phyloP scores from a whole-genome alignment of 1,140 invertebrate species.

The Lepidostoma basale region DNA sequence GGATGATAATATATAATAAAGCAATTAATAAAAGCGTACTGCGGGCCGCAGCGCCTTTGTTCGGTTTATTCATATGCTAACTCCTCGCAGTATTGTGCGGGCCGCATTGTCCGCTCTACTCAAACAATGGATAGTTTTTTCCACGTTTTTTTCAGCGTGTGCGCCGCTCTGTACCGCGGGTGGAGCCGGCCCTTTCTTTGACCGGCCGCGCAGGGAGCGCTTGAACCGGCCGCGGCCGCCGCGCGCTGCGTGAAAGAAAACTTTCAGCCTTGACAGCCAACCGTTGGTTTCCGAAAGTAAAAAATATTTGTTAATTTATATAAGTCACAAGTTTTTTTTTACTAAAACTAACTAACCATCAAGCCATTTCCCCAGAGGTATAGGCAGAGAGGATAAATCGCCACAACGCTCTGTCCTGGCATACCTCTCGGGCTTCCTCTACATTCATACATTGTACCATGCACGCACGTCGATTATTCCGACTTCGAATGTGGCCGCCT shows the following conservation, averaged over 20 bases:
- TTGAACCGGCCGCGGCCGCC: conserved; percentile 30
- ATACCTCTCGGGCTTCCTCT: too few species aligned
- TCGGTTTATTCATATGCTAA: conserved; percentile 59
- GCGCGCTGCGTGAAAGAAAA: conserved; percentile 25
- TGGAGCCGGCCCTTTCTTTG: conserved; percentile 41
- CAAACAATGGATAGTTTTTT: conserved; percentile 46
- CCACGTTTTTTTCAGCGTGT: conserved; percentile 14
- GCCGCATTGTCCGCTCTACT: conserved; percentile 41
- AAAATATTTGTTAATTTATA: too few species aligned
- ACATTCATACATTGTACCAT: too few species aligned
- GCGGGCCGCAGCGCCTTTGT: conserved; percentile 50
- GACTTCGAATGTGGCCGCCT: too few species aligned
- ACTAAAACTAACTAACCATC: too few species aligned
- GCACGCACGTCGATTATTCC: too few species aligned
- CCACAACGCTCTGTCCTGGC: too few species aligned
- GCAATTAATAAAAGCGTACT: conserved; percentile 47
- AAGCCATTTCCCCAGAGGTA: too few species aligned
- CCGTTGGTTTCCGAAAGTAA: too few species aligned
- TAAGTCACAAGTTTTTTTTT: too few species aligned
- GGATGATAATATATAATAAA: conserved; percentile 47
- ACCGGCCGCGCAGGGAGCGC: conserved; percentile 27
- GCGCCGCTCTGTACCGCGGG: conserved; percentile 12
- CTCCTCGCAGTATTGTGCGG: conserved; percentile 47
- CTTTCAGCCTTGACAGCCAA: too few species aligned
- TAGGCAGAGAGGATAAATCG: too few species aligned